Percentiles rank a stretch among this genome's conserved stretches.
Evolutionary conservation across 2,113 vertebrate species (phyloP).

Genomic region (Bufo bufo): DNA sequence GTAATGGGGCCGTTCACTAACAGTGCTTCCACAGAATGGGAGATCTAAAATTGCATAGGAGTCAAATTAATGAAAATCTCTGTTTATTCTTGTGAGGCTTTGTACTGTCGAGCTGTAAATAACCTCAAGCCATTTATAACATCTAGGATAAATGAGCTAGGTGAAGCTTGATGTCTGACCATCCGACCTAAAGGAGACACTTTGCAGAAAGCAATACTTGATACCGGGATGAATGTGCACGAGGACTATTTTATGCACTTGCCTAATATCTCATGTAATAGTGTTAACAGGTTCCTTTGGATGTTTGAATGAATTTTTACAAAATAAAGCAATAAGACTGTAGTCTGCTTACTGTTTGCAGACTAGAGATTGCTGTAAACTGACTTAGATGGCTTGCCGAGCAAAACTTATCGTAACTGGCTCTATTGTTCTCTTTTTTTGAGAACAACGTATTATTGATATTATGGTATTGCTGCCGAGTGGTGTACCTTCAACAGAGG

Average conservation of each 20-base stretch:
- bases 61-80: slow-evolving; percentile 85
- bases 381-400: background rate
- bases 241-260: background rate
- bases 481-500: too few species aligned
- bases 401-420: background rate
- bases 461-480: background rate
- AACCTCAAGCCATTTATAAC: slow-evolving; percentile 56
- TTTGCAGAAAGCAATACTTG: background rate
- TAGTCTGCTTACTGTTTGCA: background rate
- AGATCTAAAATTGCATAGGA: slow-evolving; percentile 88
- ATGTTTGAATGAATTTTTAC: background rate
- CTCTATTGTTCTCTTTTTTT: background rate
- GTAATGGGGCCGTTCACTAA: slow-evolving; percentile 88
- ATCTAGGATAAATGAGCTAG: background rate
- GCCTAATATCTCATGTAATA: background rate
- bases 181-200: background rate
- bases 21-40: slow-evolving; percentile 85
- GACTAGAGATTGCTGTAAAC: background rate
- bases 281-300: background rate
- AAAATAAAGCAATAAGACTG: background rate
- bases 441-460: background rate
- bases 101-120: slow-evolving; percentile 70
- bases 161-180: background rate
- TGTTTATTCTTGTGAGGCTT: slow-evolving; percentile 78
- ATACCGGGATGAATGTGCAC: background rate